Conservation (phyloP, 2,888 invertebrate species). For the Pharmacophagus antenor region DNA sequence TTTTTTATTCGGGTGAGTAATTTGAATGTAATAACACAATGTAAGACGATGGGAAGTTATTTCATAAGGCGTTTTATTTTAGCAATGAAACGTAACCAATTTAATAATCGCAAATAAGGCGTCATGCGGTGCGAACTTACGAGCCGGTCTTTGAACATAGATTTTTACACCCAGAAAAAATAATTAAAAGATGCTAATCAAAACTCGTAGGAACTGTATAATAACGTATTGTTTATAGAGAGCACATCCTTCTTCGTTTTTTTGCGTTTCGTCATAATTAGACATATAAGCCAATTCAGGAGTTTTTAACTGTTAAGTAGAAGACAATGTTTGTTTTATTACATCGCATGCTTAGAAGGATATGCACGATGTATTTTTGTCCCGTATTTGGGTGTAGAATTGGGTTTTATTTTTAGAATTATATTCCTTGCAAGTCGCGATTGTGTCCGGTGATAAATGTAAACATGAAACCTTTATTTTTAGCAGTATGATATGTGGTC, state of each 20-base stretch:
- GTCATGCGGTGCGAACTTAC: constrained; percentile 28
- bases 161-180: constrained; percentile 52
- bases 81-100: constrained; percentile 29
- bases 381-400: constrained; percentile 9
- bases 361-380: constrained; percentile 5
- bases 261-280: constrained; percentile 51
- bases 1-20: neutral
- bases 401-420: constrained; percentile 17
- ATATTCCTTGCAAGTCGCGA: constrained; percentile 8
- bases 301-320: constrained; percentile 26
- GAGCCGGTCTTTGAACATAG: constrained; percentile 45
- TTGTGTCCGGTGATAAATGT: constrained; percentile 10
- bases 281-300: constrained; percentile 46
- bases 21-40: neutral
- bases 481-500: constrained; percentile 4
- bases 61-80: constrained; percentile 9
- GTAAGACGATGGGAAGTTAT: constrained; percentile 1
- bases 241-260: constrained; percentile 44
- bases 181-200: constrained; percentile 71
- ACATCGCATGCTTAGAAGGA: constrained; percentile 12
- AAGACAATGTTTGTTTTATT: constrained; percentile 19
- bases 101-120: constrained; percentile 27
- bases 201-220: constrained; percentile 47
- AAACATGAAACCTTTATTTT: constrained; percentile 1
- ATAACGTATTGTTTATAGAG: constrained; percentile 62